Conservation (phyloP, 2,797 vertebrate species). For the Ctenosaura bakeri region DNA sequence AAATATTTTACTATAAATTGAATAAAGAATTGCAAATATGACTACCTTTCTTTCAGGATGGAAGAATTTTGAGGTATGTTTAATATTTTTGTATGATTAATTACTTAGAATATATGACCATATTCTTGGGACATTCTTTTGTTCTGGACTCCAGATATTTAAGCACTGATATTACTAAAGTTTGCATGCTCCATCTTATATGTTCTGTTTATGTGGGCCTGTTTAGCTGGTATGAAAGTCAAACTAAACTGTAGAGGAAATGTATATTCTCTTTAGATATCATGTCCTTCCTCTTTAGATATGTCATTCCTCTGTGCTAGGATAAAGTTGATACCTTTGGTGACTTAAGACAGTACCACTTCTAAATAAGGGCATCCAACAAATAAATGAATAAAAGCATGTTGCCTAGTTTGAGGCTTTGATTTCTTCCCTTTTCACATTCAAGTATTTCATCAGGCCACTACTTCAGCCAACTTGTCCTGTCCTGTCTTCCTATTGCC, state of each 20-base stretch:
- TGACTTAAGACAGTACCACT: no score
- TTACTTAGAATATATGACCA: background rate
- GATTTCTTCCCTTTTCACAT: background rate
- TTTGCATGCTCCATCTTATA: background rate
- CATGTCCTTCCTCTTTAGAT: background rate
- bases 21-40: background rate
- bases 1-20: conserved; percentile 46
- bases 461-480: background rate
- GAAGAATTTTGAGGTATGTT: background rate
- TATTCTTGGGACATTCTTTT: background rate
- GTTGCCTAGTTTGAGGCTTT: background rate
- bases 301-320: background rate
- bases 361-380: no score
- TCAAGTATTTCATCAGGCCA: background rate
- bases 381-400: no score
- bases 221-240: no score
- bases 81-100: conserved; percentile 1
- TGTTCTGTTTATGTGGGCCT: background rate
- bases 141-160: background rate
- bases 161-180: background rate
- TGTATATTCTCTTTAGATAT: no score
- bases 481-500: no score
- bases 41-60: background rate
- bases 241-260: no score
- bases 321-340: no score